These are phyloP conservation scores for Acanthisitta chloris DNA, from an alignment of 2,113 vertebrate genomes.

Conservation along the genomic window DNA sequence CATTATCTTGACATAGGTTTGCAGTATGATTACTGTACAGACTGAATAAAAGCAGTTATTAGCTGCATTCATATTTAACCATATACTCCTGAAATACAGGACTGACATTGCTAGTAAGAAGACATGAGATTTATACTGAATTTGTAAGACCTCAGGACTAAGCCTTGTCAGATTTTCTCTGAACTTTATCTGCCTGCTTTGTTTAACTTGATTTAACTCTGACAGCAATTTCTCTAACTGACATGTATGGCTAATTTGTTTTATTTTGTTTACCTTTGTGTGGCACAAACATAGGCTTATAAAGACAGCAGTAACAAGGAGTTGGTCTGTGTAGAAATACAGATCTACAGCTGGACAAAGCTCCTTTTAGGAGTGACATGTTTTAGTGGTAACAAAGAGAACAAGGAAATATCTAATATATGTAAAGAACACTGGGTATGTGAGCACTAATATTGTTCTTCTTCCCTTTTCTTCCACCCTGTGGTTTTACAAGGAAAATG, in stretches of 20 bases:
- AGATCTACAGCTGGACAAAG: neutral
- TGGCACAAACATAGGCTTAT: neutral
- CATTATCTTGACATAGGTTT: neutral
- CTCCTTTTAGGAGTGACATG: accelerated
- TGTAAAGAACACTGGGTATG: neutral
- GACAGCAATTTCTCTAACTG: neutral
- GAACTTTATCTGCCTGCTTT: neutral
- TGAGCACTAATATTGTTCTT: neutral
- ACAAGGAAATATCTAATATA: neutral
- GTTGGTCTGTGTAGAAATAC: neutral
- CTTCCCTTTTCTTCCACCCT: neutral
- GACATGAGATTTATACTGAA: neutral
- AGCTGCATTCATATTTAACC: neutral
- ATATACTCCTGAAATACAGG: neutral
- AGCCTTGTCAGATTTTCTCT: neutral
- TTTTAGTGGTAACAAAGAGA: neutral
- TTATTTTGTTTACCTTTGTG: neutral
- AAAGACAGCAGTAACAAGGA: neutral
- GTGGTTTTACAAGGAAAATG: neutral
- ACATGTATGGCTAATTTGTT: neutral
- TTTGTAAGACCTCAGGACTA: neutral
- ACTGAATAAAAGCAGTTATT: neutral
- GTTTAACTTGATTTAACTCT: neutral
- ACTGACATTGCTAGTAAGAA: neutral
- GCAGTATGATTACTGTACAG: neutral